phyloP scores from a whole-genome alignment of 2,797 vertebrate species.

The Pantherophis vulpinus region DNA sequence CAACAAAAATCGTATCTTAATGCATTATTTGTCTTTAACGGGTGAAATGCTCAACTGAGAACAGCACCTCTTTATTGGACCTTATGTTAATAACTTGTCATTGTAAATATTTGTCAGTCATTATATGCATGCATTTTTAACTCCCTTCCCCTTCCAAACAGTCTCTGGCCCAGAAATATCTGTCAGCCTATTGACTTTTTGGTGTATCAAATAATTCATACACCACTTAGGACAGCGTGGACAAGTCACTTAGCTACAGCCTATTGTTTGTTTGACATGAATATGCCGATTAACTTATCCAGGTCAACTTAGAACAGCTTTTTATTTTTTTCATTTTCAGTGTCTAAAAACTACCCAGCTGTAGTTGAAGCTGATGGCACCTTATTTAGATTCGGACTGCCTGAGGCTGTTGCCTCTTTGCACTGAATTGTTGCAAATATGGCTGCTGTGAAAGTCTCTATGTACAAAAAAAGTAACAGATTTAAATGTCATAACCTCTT shows the following conservation, averaged over 20 bases:
- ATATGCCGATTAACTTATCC: conserved; percentile 40
- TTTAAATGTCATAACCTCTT: conserved; percentile 19
- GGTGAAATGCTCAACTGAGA: neutral
- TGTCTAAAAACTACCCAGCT: conserved; percentile 34
- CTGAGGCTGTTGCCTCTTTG: conserved; percentile 36
- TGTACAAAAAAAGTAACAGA: conserved; percentile 21
- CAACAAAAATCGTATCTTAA: neutral
- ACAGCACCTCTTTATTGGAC: neutral
- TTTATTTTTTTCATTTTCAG: conserved; percentile 44
- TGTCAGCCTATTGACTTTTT: neutral
- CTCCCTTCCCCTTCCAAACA: neutral
- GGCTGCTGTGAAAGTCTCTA: conserved; percentile 10
- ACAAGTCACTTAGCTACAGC: conserved; percentile 27
- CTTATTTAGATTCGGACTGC: conserved; percentile 23
- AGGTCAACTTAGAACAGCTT: conserved; percentile 46
- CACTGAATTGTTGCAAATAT: conserved; percentile 29
- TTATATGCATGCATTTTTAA: conserved; percentile 12
- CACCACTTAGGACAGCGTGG: neutral
- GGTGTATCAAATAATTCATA: neutral
- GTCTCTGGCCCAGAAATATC: neutral
- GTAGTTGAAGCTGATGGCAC: conserved; percentile 23
- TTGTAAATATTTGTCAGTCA: neutral
- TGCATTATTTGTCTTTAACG: neutral
- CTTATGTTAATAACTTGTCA: neutral
- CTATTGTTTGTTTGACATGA: conserved; percentile 37